Percentiles rank a stretch among this genome's conserved stretches.
Evolutionary conservation across 2,888 invertebrate species (phyloP).

Genomic region (Epicampocera succincta): DNA sequence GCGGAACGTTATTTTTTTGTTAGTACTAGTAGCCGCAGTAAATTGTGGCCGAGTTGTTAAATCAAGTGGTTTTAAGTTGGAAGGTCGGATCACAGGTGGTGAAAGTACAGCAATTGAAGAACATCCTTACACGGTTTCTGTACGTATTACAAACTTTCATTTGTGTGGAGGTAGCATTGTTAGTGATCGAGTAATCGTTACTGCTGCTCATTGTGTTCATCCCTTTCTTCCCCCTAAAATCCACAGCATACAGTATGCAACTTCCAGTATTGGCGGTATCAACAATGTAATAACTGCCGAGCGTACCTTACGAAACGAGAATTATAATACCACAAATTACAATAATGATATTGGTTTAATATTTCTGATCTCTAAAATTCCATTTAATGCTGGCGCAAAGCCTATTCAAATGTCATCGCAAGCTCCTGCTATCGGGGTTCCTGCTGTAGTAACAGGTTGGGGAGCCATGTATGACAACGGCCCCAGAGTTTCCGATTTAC

Average conservation of each 20-base stretch:
- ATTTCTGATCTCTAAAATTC: constrained; percentile 45
- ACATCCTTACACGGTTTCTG: constrained; percentile 67
- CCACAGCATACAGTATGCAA: constrained; percentile 61
- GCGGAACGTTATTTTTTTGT: constrained; percentile 21
- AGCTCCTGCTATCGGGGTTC: constrained; percentile 70
- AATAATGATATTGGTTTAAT: constrained; percentile 69
- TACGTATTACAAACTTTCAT: constrained; percentile 48
- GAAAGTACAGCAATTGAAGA: constrained; percentile 51
- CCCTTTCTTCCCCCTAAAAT: not conserved
- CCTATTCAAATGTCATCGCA: constrained; percentile 84
- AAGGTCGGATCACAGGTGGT: constrained; percentile 71
- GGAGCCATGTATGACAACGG: constrained; percentile 72
- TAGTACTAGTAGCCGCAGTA: constrained; percentile 9
- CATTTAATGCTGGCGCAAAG: constrained; percentile 76
- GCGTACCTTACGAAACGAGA: constrained; percentile 34
- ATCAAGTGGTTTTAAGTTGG: constrained; percentile 24
- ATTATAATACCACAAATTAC: constrained; percentile 37
- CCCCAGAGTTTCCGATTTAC: constrained; percentile 71
- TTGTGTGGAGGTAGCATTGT: constrained; percentile 76
- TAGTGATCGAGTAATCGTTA: constrained; percentile 72
- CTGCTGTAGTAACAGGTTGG: constrained; percentile 76
- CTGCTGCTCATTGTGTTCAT: constrained; percentile 75
- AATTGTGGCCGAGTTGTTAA: constrained; percentile 22
- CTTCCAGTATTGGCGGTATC: constrained; percentile 20
- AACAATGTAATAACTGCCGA: constrained; percentile 39